Conservation (phyloP, 2,888 invertebrate genomes). For the Gasteruption jaculator region DNA sequence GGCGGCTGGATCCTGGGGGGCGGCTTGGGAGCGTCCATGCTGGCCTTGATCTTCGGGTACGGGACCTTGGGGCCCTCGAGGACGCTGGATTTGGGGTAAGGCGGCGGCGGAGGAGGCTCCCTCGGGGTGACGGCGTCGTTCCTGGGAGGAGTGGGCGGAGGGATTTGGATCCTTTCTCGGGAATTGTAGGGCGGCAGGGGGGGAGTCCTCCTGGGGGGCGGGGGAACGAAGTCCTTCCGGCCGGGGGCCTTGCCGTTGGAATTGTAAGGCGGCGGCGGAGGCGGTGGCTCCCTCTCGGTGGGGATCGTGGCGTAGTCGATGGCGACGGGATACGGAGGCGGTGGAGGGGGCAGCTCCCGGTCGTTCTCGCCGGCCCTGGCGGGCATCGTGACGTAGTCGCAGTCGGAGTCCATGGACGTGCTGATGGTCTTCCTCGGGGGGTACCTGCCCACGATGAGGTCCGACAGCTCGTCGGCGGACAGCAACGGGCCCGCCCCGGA, state of each 20-base stretch:
- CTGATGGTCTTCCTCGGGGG: constrained; percentile 76
- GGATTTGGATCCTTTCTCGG: constrained; percentile 46
- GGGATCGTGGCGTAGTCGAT: constrained; percentile 64
- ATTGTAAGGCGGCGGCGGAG: constrained; percentile 61
- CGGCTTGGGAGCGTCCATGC: constrained; percentile 60
- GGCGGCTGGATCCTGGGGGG: constrained; percentile 54
- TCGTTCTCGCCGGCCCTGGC: constrained; percentile 60
- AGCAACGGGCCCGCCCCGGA: constrained; percentile 73
- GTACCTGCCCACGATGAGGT: constrained; percentile 78
- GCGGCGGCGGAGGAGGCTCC: constrained; percentile 62
- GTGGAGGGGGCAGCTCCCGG: constrained; percentile 55
- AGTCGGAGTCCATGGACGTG: constrained; percentile 81
- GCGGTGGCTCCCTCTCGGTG: constrained; percentile 55
- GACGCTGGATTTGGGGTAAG: constrained; percentile 51
- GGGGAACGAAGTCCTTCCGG: constrained; percentile 59
- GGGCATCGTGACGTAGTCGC: constrained; percentile 81
- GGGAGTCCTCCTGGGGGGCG: constrained; percentile 59
- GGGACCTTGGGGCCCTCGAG: too few relatives aligned
- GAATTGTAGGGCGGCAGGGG: constrained; percentile 57
- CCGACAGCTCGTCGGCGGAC: constrained; percentile 79
- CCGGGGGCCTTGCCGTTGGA: constrained; percentile 54
- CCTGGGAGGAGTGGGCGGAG: constrained; percentile 48
- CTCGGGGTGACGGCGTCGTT: constrained; percentile 54
- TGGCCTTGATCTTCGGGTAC: constrained; percentile 20
- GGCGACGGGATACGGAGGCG: constrained; percentile 55